Percentiles rank a stretch among this genome's conserved stretches.
Conservation (phyloP, 1,140 invertebrate genomes). For the Drosophila teissieri region DNA sequence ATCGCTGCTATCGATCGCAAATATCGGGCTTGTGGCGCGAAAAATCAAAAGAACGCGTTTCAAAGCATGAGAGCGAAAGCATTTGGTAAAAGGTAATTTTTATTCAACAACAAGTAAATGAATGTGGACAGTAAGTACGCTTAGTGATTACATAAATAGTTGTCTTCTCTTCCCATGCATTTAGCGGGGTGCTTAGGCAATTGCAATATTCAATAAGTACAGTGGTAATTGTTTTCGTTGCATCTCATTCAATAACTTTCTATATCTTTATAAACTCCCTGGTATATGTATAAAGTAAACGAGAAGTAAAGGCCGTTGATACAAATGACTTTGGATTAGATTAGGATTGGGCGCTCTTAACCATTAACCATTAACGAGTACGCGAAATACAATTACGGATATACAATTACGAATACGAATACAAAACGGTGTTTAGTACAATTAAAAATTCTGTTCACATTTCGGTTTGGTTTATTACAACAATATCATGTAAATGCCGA, state of each 20-base stretch:
- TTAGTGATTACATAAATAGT: slow-evolving; percentile 79
- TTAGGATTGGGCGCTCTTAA: slow-evolving; percentile 75
- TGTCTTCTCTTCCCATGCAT: slow-evolving; percentile 49
- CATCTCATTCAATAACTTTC: slow-evolving; percentile 45
- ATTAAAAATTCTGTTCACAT: slow-evolving; percentile 83
- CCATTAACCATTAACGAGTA: slow-evolving; percentile 69
- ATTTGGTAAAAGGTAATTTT: slow-evolving; percentile 74
- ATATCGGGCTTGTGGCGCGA: slow-evolving; percentile 3
- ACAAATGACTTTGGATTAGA: slow-evolving; percentile 82
- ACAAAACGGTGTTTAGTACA: slow-evolving; percentile 81
- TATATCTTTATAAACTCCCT: slow-evolving; percentile 36
- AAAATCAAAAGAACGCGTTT: slow-evolving; percentile 1
- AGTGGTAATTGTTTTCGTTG: slow-evolving; percentile 80
- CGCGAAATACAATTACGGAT: slow-evolving; percentile 62
- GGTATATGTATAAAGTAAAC: slow-evolving; percentile 71
- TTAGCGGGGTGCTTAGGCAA: slow-evolving; percentile 43
- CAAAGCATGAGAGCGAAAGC: not conserved
- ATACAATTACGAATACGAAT: slow-evolving; percentile 59
- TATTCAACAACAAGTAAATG: slow-evolving; percentile 82
- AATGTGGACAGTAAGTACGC: slow-evolving; percentile 80
- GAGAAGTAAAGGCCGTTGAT: slow-evolving; percentile 80
- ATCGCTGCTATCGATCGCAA: slow-evolving; percentile 27
- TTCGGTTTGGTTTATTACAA: slow-evolving; percentile 80
- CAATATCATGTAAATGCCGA: slow-evolving; percentile 75
- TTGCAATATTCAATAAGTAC: slow-evolving; percentile 78